phyloP scores from a whole-genome alignment of 2,888 invertebrate genomes.

The Hemistola chrysoprasaria region DNA sequence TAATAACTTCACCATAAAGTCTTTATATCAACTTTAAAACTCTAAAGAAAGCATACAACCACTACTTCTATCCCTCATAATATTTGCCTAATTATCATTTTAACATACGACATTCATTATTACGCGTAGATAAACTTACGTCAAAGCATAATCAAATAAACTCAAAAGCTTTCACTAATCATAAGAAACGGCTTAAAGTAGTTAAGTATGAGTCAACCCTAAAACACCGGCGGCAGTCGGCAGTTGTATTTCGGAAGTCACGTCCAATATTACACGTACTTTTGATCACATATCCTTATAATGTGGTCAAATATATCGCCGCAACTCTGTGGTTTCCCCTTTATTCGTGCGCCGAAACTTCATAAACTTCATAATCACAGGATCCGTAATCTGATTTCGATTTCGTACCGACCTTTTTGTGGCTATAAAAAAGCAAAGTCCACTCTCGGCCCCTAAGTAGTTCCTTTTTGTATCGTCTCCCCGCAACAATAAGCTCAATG shows the following conservation, averaged over 20 bases:
- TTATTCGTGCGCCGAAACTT: constrained; percentile 60
- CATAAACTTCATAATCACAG: constrained; percentile 70
- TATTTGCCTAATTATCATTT: no score
- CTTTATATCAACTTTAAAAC: no score
- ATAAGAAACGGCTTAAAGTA: constrained; percentile 16
- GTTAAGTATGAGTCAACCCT: constrained; percentile 16
- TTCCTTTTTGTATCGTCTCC: constrained; percentile 51
- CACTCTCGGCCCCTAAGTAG: constrained; percentile 49
- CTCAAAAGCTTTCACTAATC: no score
- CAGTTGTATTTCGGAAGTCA: constrained; percentile 51
- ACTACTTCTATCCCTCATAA: no score
- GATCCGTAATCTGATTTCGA: constrained; percentile 71
- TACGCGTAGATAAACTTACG: no score
- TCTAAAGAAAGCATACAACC: no score
- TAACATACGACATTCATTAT: no score
- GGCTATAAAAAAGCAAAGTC: constrained; percentile 61
- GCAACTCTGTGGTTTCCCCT: constrained; percentile 51
- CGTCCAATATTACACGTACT: constrained; percentile 49
- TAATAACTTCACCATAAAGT: no score
- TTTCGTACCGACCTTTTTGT: constrained; percentile 69
- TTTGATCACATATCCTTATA: constrained; percentile 44
- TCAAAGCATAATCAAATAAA: no score
- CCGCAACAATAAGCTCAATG: constrained; percentile 43
- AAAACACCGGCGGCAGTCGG: constrained; percentile 34
- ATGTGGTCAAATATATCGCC: constrained; percentile 49